Percentiles rank a stretch among this genome's conserved stretches.
phyloP scores from a whole-genome alignment of 2,113 vertebrate species.

The Lasiurus borealis region DNA sequence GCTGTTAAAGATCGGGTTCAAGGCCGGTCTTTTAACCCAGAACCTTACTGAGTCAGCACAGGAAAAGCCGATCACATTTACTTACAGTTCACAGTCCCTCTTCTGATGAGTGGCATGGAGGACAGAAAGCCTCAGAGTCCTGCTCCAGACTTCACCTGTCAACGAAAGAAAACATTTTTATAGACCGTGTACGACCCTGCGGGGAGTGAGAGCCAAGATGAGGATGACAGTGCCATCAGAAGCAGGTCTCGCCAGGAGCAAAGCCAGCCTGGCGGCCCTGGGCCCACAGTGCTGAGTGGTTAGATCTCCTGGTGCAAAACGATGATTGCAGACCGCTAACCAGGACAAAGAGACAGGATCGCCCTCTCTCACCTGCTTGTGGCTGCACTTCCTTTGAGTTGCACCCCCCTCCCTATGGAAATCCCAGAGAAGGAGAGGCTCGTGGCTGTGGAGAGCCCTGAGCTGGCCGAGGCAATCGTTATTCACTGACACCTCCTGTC shows the following conservation, averaged over 20 bases:
- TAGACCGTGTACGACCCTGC: background rate
- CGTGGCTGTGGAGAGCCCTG: background rate
- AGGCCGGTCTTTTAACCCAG: conserved; percentile 61
- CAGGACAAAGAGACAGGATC: background rate
- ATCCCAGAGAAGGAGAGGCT: background rate
- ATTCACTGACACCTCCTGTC: background rate
- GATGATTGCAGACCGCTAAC: background rate
- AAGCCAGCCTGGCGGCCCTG: background rate
- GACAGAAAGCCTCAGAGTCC: conserved; percentile 62
- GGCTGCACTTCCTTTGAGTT: background rate
- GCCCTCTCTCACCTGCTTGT: background rate
- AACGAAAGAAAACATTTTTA: conserved; percentile 65
- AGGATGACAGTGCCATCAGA: background rate
- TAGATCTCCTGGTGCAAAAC: background rate
- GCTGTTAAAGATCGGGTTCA: conserved; percentile 60
- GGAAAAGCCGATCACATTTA: conserved; percentile 62
- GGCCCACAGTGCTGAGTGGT: background rate
- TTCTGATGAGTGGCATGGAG: conserved; percentile 67
- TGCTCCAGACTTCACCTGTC: conserved; percentile 75
- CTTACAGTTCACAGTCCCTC: conserved; percentile 77
- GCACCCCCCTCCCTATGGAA: background rate
- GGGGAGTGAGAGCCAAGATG: background rate
- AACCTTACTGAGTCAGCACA: conserved; percentile 33
- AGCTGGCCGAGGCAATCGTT: background rate
- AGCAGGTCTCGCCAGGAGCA: background rate